Evolutionary conservation across 1,140 invertebrate genomes (phyloP).

Genomic region (Zeugodacus cucurbitae): DNA sequence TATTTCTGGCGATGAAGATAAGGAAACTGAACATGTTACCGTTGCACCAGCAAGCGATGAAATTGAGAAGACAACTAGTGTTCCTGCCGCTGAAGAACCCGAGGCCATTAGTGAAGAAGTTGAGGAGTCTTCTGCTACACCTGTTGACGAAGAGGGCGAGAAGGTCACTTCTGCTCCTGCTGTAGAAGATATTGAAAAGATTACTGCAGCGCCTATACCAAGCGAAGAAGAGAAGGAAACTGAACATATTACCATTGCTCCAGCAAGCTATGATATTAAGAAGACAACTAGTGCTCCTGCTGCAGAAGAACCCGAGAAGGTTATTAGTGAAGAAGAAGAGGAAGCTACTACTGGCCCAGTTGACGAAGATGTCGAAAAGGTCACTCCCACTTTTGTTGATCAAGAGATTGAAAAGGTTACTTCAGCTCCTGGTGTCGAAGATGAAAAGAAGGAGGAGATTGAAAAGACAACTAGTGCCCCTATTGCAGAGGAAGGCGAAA

Average conservation of each 20-base stretch:
- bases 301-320: background rate
- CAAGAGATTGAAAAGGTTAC: constrained; percentile 46
- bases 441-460: constrained; percentile 29
- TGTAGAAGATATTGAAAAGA: background rate
- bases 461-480: constrained; percentile 8
- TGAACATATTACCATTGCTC: background rate
- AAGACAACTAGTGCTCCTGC: background rate
- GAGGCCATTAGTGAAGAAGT: background rate
- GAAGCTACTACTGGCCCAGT: background rate
- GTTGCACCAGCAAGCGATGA: background rate
- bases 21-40: too few species aligned
- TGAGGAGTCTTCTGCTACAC: background rate
- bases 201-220: too few species aligned
- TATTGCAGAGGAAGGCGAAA: constrained; percentile 1
- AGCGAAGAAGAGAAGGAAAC: background rate
- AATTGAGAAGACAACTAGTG: constrained; percentile 5
- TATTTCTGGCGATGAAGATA: too few species aligned
- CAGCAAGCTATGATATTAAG: background rate
- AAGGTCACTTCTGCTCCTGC: background rate
- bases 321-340: constrained; percentile 16
- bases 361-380: background rate
- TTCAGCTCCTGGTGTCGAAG: constrained; percentile 41
- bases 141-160: background rate
- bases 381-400: background rate
- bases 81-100: too few species aligned